A percentile compares a stretch with the other conserved stretches of the same genome.
Evolutionary conservation across 2,797 vertebrate genomes (phyloP).

Genomic region (Octomys mimax): DNA sequence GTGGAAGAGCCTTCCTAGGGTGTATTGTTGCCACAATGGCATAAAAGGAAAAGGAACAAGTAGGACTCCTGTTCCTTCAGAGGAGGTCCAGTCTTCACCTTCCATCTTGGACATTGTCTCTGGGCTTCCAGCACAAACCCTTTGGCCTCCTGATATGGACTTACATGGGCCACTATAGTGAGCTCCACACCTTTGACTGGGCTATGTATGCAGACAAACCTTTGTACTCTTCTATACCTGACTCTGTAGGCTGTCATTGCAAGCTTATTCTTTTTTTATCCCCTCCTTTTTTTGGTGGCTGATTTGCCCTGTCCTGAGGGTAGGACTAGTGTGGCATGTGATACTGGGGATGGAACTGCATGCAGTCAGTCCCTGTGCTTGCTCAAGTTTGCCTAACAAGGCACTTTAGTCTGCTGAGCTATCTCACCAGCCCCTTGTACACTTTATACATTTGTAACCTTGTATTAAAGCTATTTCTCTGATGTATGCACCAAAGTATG

Average conservation of each 20-base stretch:
- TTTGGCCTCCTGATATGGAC: not conserved
- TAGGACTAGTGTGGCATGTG: too few species aligned
- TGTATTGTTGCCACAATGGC: not conserved
- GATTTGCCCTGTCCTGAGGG: too few species aligned
- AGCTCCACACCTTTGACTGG: not conserved
- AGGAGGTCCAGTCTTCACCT: not conserved
- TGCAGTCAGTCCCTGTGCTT: too few species aligned
- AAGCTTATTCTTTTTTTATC: not conserved
- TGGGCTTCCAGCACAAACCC: not conserved
- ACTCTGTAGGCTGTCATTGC: not conserved
- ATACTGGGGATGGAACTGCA: too few species aligned
- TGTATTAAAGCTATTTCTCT: not conserved
- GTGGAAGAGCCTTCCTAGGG: not conserved
- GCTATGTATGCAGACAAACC: not conserved
- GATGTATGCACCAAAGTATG: constrained; percentile 12
- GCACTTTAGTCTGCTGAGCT: too few species aligned
- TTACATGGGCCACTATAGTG: not conserved
- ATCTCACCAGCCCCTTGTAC: too few species aligned
- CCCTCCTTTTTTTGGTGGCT: too few species aligned
- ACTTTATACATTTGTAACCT: not conserved
- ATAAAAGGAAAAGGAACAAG: not conserved
- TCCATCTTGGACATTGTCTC: not conserved
- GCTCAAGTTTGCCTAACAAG: too few species aligned
- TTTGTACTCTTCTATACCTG: not conserved
- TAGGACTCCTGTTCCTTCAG: not conserved